Percentiles rank a stretch among this genome's conserved stretches.
phyloP scores from a whole-genome alignment of 1,140 invertebrate genomes.

The silkworm (Bombyx mori) region DNA sequence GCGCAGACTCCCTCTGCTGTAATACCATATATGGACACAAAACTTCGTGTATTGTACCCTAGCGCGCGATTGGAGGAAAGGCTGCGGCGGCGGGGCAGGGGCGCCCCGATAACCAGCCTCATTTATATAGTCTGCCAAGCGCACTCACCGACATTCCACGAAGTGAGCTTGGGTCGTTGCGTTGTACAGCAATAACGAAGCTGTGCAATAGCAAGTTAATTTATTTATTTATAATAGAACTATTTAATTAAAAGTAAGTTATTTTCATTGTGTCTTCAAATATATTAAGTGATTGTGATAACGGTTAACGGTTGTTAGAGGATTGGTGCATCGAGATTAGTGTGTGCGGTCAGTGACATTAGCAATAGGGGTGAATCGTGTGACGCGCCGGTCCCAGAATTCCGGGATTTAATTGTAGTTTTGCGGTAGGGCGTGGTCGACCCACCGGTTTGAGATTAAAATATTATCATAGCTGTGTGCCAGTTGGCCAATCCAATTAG shows the following conservation, averaged over 20 bases:
- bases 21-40: slow-evolving; percentile 70
- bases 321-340: slow-evolving; percentile 36
- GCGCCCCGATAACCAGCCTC: slow-evolving; percentile 60
- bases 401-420: slow-evolving; percentile 39
- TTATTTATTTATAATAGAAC: slow-evolving; percentile 66
- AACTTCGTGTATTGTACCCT: slow-evolving; percentile 48
- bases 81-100: slow-evolving; percentile 47
- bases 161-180: slow-evolving; percentile 59
- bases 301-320: slow-evolving; percentile 24
- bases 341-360: slow-evolving; percentile 60
- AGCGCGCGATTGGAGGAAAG: slow-evolving; percentile 54
- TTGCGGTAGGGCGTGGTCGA: slow-evolving; percentile 66
- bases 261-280: slow-evolving; percentile 22
- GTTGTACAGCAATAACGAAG: slow-evolving; percentile 63
- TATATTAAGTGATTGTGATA: slow-evolving; percentile 35
- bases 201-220: slow-evolving; percentile 67
- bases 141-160: slow-evolving; percentile 60
- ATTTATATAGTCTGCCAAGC: slow-evolving; percentile 61
- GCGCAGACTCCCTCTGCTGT: slow-evolving; percentile 63
- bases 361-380: slow-evolving; percentile 25
- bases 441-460: background rate
- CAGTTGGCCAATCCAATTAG: slow-evolving; percentile 9
- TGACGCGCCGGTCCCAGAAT: slow-evolving; percentile 31
- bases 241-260: slow-evolving; percentile 69
- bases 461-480: too few relatives aligned